Percentiles rank a stretch among this genome's conserved stretches.
phyloP scores from a whole-genome alignment of 2,113 vertebrate genomes.

The Pomatorhinus ruficollis region DNA sequence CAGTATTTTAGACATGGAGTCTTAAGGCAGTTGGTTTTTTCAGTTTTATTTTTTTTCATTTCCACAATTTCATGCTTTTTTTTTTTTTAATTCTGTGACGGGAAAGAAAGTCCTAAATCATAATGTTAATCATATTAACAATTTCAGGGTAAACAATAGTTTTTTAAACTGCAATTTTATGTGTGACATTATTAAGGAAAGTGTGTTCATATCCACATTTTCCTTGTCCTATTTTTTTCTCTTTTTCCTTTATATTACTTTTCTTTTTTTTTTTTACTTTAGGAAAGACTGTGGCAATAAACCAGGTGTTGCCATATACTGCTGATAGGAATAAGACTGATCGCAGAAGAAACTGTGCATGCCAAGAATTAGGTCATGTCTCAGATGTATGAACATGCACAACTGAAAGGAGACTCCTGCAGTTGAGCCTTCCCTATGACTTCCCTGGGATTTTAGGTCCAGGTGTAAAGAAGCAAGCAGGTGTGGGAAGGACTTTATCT shows the following conservation, averaged over 20 bases:
- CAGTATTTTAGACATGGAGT: neutral
- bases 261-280: neutral
- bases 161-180: neutral
- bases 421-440: neutral
- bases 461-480: neutral
- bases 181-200: neutral
- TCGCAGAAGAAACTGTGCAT: neutral
- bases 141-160: neutral
- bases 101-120: neutral
- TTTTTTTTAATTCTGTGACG: neutral
- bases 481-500: conserved; percentile 6
- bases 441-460: neutral
- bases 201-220: neutral
- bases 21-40: neutral
- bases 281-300: neutral
- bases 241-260: too few species aligned
- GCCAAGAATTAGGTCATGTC: neutral
- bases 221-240: neutral
- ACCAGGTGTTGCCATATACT: neutral
- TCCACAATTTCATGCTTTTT: neutral
- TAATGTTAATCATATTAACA: neutral
- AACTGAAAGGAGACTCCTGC: neutral
- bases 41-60: neutral
- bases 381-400: neutral
- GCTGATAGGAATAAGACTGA: neutral